Evolutionary conservation across 2,888 invertebrate genomes (phyloP), one percentile per base, ranked within the genome.

Genomic region (Chymomyza amoena): DNA sequence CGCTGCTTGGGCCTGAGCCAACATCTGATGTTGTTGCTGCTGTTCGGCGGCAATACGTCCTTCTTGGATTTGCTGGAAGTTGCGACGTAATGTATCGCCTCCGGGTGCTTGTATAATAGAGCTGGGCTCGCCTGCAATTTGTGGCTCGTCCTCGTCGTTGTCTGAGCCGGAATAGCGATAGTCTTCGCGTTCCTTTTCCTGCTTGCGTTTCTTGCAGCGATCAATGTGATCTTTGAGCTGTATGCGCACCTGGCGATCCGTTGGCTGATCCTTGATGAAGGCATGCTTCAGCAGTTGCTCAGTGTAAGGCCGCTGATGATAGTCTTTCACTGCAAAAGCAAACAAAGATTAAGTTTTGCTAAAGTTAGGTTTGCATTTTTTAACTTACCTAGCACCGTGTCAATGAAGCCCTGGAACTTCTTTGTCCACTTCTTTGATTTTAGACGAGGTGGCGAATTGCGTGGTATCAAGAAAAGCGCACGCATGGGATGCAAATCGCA

Each of bases 401-500:
- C 99, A 92, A 99, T 98, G 92, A 99, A 99, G 90, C 97, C 94
- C 91, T 99, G 98, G 93, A 99, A 99, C 92, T 98, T 97, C 92
- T 98, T 98, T 72, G 97, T 96, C 99, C 99, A 99, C 92, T 98
- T 98, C 93, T 98, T 98, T 74, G 98, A 97, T 93, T 98, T 99
- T 88, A 99, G 95, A 88, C 99, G 95, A 61, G 99, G 99, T 65
- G 99, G 98, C 83, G 98, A 97, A 92, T 99, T 99, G 90, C 99
- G 95, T 81, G 99, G 99, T 92, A 99, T 99, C 88, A 99, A 95
- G 93, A 99, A 99, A 81, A 99, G 94, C 79, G 99, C 99, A 91
- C 99, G 94, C 99, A 99, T 99, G 28, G 99, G 99, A 94, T 99
- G 99, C 92, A 99, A 95, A 93, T 99, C 99, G 93, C 99, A 99